Evolutionary conservation across 1,140 invertebrate genomes (phyloP), one percentile per base, ranked within the genome.

Genomic region (Atopsyche davidsoni): DNA sequence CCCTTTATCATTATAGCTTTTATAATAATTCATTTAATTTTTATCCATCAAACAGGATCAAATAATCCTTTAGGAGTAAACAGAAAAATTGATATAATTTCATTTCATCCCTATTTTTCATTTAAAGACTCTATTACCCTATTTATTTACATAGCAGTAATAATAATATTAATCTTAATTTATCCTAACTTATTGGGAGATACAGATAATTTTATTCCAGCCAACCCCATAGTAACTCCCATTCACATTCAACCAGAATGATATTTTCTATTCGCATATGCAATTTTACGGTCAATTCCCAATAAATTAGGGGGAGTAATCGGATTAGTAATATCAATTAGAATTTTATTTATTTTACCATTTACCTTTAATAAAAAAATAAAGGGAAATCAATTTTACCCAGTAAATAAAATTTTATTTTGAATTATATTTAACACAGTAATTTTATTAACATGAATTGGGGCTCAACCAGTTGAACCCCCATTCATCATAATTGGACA

Each of bases 191-290:
- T 79, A 59, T 63, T 85, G 65, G 70, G 72, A 57, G 81, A 85
- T 59, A 73, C 76, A 13, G 81, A 83, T 73, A 85, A 84, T 70
- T 86, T 83, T 72, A 77, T 70, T 13, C 71, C 74, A n/a, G 80
- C 80, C 31, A 82, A 85, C 53, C 74, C 78, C 11, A 60, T 85
- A 75, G 72, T 80, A 16, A 85, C 82, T 0, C 82, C 82, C 2
- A 59, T 74, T 28, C 82, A 84, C 68, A 85, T 86, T 75, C 77
- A 85, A 76, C 82, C 82, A 49, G 82, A 85, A 77, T 85, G 79
- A 78, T 85, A 85, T 67, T 86, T 86, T 67, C 67, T 85, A 74
- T 85, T 85, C 76, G 81, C 81, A 17, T 85, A 86, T 65, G 79
- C 82, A 16, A 86, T 86, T 73, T 58, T 86, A 61, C 82, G 81